Percentiles rank a stretch among this genome's conserved stretches.
Evolutionary conservation across 2,113 vertebrate species (phyloP).

Genomic region (Hydrochoerus hydrochaeris): DNA sequence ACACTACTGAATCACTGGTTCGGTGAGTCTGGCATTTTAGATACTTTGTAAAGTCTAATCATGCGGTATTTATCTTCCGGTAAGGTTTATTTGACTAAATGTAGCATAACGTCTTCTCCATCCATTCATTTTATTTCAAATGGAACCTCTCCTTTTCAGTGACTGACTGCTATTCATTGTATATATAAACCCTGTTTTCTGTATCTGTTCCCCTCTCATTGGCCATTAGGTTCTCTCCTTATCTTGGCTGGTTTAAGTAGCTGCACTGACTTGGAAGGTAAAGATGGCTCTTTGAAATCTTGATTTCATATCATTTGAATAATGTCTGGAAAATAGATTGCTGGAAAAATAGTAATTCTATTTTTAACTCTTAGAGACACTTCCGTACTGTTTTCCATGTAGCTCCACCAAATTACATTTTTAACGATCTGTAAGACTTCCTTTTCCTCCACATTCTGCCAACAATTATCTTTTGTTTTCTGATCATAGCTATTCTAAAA

Average conservation of each 20-base stretch:
- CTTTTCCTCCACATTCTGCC: neutral
- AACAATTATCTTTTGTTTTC: neutral
- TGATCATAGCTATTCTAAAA: neutral
- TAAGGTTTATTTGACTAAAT: neutral
- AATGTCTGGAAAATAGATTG: neutral
- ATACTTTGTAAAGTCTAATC: neutral
- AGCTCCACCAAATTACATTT: neutral
- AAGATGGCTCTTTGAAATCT: neutral
- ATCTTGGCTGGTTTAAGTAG: neutral
- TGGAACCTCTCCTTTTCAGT: neutral
- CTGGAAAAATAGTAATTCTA: neutral
- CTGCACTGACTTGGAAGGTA: neutral
- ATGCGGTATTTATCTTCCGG: neutral
- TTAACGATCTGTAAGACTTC: neutral
- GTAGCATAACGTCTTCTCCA: neutral
- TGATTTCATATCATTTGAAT: neutral
- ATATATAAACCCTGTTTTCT: neutral
- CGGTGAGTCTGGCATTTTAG: neutral
- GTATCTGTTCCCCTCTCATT: neutral
- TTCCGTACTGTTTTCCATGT: neutral
- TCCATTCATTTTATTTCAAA: neutral
- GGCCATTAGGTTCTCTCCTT: neutral
- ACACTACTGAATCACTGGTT: neutral
- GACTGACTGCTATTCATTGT: neutral
- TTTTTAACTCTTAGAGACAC: neutral